Base-by-base conservation (phyloP, 2,113 vertebrate species). In the Ploceus nigricollis region DNA sequence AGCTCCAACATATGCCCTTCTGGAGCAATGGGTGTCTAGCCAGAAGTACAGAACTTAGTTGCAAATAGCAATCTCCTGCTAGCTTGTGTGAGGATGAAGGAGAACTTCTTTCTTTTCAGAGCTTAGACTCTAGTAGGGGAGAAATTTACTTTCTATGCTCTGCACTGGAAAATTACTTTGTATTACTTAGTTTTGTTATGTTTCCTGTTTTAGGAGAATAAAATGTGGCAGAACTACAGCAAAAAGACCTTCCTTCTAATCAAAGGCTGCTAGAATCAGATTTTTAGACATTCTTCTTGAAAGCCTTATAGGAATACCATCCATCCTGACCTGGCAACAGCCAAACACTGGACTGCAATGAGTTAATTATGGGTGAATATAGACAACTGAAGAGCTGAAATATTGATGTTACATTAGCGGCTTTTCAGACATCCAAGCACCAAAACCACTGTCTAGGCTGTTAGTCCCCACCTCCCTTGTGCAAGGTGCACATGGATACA, bases 401-500 rank as follows among this genome's bases (percentile, higher is more conserved):
- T 7, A 50, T 31, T 21, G 24, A 53, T 53, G 30, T 42, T 37
- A 0, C 5, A 37, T 54, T 18, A 71, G 39, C 39, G 76, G 17
- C 11, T n/a, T 35, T 90, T 44, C 61, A 44, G 39, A 37, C 5
- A 56, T 4, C 18, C 28, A 58, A 50, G 45, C 20, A 33, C 48
- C 23, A 60, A 21, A 73, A 9, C 11, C 39, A 9, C 0, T 16
- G 16, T 11, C 15, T 10, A n/a, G 58, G 57, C 53, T 69, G 39
- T 33, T 75, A 7, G 5, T 48, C 24, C 51, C 24, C 22, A 18
- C 5, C 23, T 33, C 7, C 31, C 24, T 14, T 31, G 31, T 30
- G 61, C 73, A 48, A 17, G 16, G 3, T 13, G 25, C 15, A 2
- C 33, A 51, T 0, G 5, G 45, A 9, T 8, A 31, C 0, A 5